phyloP scores from a whole-genome alignment of 2,888 invertebrate species.

The Allolobophora icterica region DNA sequence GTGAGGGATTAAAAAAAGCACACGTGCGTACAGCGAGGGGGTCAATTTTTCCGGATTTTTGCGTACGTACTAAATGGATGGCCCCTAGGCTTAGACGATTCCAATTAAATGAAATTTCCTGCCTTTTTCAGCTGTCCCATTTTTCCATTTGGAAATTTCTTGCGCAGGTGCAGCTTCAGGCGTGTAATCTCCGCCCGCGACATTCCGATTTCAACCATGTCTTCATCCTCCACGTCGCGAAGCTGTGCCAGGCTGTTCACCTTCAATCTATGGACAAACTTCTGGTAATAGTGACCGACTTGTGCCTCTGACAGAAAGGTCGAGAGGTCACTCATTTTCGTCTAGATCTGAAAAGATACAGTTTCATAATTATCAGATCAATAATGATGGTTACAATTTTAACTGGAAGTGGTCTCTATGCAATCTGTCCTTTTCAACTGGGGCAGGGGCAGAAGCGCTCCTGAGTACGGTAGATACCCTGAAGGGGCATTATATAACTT shows the following conservation, averaged over 20 bases:
- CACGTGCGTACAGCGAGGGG: no score
- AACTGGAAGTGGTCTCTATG: no score
- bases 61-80: no score
- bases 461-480: no score
- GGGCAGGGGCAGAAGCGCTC: no score
- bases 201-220: constrained; percentile 89
- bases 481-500: no score
- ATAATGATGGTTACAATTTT: neutral
- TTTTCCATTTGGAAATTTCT: constrained; percentile 76
- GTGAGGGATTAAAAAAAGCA: no score
- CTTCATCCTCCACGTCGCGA: constrained; percentile 92
- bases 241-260: constrained; percentile 68
- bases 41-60: no score
- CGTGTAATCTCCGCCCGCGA: constrained; percentile 93
- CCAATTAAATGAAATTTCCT: neutral
- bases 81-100: no score
- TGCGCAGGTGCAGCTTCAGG: constrained; percentile 89
- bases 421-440: no score
- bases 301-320: constrained; percentile 94
- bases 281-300: constrained; percentile 85
- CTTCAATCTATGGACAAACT: constrained; percentile 82
- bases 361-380: neutral
- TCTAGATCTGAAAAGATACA: neutral
- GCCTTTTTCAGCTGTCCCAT: constrained; percentile 2
- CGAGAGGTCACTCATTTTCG: constrained; percentile 63